A percentile compares a stretch with the other conserved stretches of the same genome.
phyloP scores from a whole-genome alignment of 2,888 invertebrate species.

The Gandaritis pyraliata region DNA sequence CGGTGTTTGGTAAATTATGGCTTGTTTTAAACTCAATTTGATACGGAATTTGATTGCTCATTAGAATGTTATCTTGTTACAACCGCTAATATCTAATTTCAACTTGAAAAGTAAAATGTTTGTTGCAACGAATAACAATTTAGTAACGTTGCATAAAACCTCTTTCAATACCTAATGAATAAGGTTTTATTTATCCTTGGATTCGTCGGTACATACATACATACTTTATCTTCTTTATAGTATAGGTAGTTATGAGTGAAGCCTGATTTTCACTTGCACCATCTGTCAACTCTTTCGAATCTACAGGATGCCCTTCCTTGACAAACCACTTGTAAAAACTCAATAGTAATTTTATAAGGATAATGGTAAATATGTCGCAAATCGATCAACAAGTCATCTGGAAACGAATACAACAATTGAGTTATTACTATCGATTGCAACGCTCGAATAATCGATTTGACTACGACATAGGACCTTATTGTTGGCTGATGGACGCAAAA shows the following conservation, averaged over 20 bases:
- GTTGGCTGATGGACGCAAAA: constrained; percentile 47
- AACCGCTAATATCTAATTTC: constrained; percentile 16
- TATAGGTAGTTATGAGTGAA: too few relatives aligned
- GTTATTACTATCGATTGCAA: constrained; percentile 59
- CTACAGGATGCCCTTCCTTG: too few relatives aligned
- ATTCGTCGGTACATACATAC: too few relatives aligned
- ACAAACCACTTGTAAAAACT: neutral
- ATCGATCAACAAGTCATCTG: constrained; percentile 16
- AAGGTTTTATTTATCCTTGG: too few relatives aligned
- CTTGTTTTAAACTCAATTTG: constrained; percentile 54
- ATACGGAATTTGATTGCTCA: constrained; percentile 47
- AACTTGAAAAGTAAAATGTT: neutral
- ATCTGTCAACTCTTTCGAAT: neutral
- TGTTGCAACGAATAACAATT: neutral
- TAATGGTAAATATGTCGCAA: constrained; percentile 28
- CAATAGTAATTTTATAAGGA: neutral
- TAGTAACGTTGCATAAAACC: neutral
- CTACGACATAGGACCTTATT: constrained; percentile 39
- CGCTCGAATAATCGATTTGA: constrained; percentile 54
- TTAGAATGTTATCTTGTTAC: constrained; percentile 24
- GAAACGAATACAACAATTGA: constrained; percentile 49
- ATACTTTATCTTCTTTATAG: too few relatives aligned
- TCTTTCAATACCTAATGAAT: too few relatives aligned
- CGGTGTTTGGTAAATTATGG: constrained; percentile 51
- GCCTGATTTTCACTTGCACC: too few relatives aligned